Percentiles rank a stretch among this genome's conserved stretches.
Conservation (phyloP, 2,113 vertebrate species). For the Scophthalmus maximus region DNA sequence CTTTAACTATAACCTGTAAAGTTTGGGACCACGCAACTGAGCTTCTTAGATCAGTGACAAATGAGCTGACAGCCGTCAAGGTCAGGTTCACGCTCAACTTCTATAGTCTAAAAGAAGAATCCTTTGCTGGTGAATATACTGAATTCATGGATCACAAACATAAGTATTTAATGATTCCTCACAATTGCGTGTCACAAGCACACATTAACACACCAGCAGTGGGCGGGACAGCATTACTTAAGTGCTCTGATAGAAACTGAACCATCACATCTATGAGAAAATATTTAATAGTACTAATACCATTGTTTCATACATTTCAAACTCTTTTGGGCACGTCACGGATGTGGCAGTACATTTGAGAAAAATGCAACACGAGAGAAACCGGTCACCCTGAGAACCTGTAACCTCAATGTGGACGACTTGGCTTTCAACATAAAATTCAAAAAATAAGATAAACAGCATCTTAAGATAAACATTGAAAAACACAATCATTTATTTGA, state of each 20-base stretch:
- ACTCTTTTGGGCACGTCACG: too few species aligned
- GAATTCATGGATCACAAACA: background rate
- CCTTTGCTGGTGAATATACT: too few species aligned
- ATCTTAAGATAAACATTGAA: constrained; percentile 5
- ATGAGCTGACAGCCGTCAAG: too few species aligned
- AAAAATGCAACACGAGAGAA: too few species aligned
- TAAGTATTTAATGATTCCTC: too few species aligned
- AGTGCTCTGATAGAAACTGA: background rate
- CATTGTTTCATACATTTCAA: background rate
- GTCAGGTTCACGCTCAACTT: too few species aligned
- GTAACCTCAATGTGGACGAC: background rate
- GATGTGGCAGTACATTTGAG: too few species aligned
- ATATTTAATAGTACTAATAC: background rate
- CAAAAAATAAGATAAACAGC: background rate
- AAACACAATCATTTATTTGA: constrained; percentile 51
- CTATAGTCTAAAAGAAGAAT: too few species aligned
- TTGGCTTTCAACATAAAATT: too few species aligned
- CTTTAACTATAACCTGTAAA: constrained; percentile 1
- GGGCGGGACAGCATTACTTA: too few species aligned
- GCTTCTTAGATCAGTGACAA: background rate
- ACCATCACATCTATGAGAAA: background rate
- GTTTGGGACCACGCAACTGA: background rate
- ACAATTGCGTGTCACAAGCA: background rate
- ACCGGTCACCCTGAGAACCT: too few species aligned
- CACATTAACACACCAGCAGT: background rate